Conservation (phyloP, 2,797 vertebrate species). For the Sebastes kiyomatsui region DNA sequence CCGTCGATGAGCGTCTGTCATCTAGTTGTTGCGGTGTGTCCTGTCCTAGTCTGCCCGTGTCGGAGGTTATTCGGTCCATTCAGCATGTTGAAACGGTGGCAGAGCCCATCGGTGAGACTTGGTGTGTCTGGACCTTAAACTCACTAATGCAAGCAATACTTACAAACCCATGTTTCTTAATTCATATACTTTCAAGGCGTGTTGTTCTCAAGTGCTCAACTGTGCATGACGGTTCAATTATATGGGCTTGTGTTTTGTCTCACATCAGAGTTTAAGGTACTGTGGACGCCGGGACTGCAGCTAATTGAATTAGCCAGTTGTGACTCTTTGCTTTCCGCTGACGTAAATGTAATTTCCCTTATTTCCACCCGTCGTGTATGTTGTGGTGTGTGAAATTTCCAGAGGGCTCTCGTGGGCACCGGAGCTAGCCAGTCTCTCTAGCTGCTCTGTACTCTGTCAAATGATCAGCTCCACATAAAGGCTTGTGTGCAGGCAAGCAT, state of each 20-base stretch:
- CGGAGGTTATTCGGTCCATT: too few species aligned
- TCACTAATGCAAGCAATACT: not conserved
- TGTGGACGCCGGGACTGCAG: slow-evolving; percentile 1
- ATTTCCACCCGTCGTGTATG: slow-evolving; percentile 43
- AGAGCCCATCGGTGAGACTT: too few species aligned
- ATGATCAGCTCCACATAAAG: slow-evolving; percentile 54
- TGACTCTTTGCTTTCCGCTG: slow-evolving; percentile 35
- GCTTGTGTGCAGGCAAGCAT: slow-evolving; percentile 58
- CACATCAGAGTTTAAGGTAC: slow-evolving; percentile 16
- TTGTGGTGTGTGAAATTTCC: slow-evolving; percentile 39
- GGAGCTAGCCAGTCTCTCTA: slow-evolving; percentile 10
- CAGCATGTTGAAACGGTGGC: too few species aligned
- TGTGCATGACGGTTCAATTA: slow-evolving; percentile 57
- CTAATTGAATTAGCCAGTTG: slow-evolving; percentile 56
- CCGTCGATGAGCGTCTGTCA: too few species aligned
- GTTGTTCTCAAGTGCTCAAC: slow-evolving; percentile 14
- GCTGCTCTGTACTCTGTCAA: slow-evolving; percentile 54
- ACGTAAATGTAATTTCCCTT: slow-evolving; percentile 44
- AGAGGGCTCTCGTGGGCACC: not conserved
- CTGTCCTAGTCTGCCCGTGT: too few species aligned
- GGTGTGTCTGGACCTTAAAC: not conserved
- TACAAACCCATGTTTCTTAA: not conserved
- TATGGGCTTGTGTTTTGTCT: slow-evolving; percentile 1
- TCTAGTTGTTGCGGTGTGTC: too few species aligned
- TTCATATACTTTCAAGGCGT: not conserved